These are phyloP conservation scores for Andrena bucephala DNA, from an alignment of 2,888 invertebrate species.

Conservation along the genomic window DNA sequence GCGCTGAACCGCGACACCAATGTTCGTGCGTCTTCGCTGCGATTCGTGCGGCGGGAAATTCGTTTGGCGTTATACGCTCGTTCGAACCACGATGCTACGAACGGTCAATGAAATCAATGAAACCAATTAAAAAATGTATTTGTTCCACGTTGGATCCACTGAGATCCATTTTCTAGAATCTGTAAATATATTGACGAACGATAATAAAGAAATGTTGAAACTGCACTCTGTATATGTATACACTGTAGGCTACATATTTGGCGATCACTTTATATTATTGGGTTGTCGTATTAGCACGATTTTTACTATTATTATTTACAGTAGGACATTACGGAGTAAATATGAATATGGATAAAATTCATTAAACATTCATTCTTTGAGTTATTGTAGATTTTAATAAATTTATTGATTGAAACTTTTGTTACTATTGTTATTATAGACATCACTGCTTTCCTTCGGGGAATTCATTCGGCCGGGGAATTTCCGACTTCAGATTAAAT, in stretches of 20 bases:
- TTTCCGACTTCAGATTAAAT: no score
- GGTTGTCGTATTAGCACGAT: background rate
- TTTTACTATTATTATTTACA: constrained; percentile 12
- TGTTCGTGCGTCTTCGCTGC: no score
- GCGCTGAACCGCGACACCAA: no score
- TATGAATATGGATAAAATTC: background rate
- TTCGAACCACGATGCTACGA: background rate
- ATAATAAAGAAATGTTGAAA: constrained; percentile 33
- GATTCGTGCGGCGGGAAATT: no score
- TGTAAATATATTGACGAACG: constrained; percentile 40
- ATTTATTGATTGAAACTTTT: background rate
- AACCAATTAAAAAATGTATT: constrained; percentile 8
- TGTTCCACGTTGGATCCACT: constrained; percentile 16
- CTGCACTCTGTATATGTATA: constrained; percentile 9
- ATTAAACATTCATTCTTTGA: no score
- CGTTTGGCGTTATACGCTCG: background rate
- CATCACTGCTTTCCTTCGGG: no score
- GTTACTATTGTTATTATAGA: no score
- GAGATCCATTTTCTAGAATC: constrained; percentile 15
- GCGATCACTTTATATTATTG: constrained; percentile 1
- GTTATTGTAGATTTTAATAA: constrained; percentile 9
- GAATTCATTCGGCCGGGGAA: no score
- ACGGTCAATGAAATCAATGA: background rate
- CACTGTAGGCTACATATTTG: background rate
- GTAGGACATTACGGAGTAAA: background rate